Evolutionary conservation across 2,113 vertebrate genomes (phyloP), one percentile per base, ranked within the genome.

Genomic region (Thinocorus orbignyianus): DNA sequence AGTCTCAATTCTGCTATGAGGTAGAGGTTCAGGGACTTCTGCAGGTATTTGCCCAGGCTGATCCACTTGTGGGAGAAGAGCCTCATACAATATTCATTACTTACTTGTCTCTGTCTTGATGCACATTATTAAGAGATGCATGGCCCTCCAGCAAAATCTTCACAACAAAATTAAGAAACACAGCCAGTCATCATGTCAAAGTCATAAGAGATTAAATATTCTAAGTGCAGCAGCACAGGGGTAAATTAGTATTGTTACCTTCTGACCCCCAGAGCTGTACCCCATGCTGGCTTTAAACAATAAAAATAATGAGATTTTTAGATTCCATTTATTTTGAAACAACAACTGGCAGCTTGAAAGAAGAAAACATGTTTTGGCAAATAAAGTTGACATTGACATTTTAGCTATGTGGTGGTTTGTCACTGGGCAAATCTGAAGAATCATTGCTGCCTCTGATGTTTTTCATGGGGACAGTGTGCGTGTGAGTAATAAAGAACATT

Each of bases 231-330:
- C 62, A 86, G 89, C 73, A 76, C 70, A 82, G 64, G 90, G 93
- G 95, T 85, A 94, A 93, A 97, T 96, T 95, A 96, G 77, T 86
- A 93, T 95, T 83, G 90, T 94, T 97, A 88, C 96, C 96, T 97
- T 72, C 86, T 93, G 94, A 96, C 97, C 97, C 72, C 68, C 26
- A 28, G 82, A 85, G 92, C 79, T 88, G 93, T 64, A 92, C 83
- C 87, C 80, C 79, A 1, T 25, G 70, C 87, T 94, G 87, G 57
- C 94, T 97, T 96, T 92, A 97, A 97, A 97, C 96, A 97, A 97
- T 97, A 95, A 95, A 95, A 97, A 93, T 97, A 96, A 97, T 97
- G 97, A 97, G 96, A 97, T 97, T 97, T 95, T 97, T 95, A 91
- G 94, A 87, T 86, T 90, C 81, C 84, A 95, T 95, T 97, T 98